phyloP scores from a whole-genome alignment of 2,113 vertebrate species.

The Hippoglossus stenolepis region DNA sequence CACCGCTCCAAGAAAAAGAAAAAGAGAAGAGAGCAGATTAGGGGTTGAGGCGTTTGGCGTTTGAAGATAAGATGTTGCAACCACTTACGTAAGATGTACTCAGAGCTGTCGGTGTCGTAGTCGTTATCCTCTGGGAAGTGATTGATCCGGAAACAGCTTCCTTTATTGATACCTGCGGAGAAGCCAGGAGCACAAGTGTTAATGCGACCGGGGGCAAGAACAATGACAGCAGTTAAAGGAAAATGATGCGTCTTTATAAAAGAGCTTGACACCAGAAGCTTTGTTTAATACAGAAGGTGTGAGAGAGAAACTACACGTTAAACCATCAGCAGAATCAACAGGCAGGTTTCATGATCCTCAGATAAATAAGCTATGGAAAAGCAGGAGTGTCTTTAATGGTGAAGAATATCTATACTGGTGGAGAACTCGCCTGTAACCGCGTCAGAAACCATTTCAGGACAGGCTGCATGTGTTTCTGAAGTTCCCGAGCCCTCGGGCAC shows the following conservation, averaged over 20 bases:
- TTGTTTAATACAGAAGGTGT: not conserved
- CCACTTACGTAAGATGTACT: slow-evolving; percentile 96
- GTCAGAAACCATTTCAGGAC: slow-evolving; percentile 48
- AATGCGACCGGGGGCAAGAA: slow-evolving; percentile 1
- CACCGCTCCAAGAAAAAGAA: slow-evolving; percentile 8
- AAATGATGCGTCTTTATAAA: not conserved
- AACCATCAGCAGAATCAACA: not conserved
- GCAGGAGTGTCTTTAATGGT: not conserved
- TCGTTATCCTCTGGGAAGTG: slow-evolving; percentile 97
- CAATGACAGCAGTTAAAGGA: not conserved
- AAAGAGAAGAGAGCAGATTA: slow-evolving; percentile 33
- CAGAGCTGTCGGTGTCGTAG: slow-evolving; percentile 96
- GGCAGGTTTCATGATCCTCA: not conserved
- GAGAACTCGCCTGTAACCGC: slow-evolving; percentile 21
- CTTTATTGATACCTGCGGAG: slow-evolving; percentile 91
- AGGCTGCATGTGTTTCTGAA: slow-evolving; percentile 31
- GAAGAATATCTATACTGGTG: not conserved
- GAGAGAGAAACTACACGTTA: not conserved
- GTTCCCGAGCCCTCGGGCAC: slow-evolving; percentile 52
- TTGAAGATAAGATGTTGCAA: slow-evolving; percentile 33
- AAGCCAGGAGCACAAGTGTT: slow-evolving; percentile 21
- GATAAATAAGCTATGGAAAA: slow-evolving; percentile 6
- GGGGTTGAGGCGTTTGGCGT: slow-evolving; percentile 31
- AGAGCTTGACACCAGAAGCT: not conserved
- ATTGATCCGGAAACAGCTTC: slow-evolving; percentile 97